A percentile compares a stretch with the other conserved stretches of the same genome.
Conservation (phyloP, 1,140 invertebrate genomes). For the Chironomus striatipennis region DNA sequence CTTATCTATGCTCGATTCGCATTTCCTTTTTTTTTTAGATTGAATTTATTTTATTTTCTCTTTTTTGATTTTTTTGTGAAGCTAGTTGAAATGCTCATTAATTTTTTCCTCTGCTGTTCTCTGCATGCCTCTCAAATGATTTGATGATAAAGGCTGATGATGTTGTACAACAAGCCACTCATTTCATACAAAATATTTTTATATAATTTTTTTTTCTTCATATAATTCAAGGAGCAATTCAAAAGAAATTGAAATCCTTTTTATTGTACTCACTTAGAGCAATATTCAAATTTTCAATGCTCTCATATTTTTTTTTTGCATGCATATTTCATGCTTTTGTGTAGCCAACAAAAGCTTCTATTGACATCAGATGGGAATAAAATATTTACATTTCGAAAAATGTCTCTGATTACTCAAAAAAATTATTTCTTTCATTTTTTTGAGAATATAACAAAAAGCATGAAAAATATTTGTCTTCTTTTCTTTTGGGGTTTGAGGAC, state of each 20-base stretch:
- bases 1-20: constrained; percentile 7
- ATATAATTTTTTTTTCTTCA: not conserved
- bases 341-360: constrained; percentile 5
- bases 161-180: not conserved
- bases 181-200: not conserved
- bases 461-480: not conserved
- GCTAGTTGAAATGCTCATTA: constrained; percentile 7
- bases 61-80: not conserved
- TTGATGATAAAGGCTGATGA: not conserved
- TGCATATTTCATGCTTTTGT: not conserved
- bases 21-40: constrained; percentile 7
- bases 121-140: not conserved
- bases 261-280: not conserved
- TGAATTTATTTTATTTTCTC: not conserved
- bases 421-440: not conserved
- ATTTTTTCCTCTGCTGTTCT: not conserved
- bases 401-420: constrained; percentile 13
- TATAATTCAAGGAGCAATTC: constrained; percentile 1
- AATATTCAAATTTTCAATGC: not conserved
- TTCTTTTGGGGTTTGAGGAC: constrained; percentile 5
- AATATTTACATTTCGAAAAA: constrained; percentile 12
- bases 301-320: not conserved
- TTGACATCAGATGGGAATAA: constrained; percentile 12
- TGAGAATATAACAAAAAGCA: not conserved
- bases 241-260: not conserved